A percentile compares a stretch with the other conserved stretches of the same genome.
These are phyloP conservation scores for Therioaphis trifolii DNA, from an alignment of 2,888 invertebrate species.

Conservation along the genomic window DNA sequence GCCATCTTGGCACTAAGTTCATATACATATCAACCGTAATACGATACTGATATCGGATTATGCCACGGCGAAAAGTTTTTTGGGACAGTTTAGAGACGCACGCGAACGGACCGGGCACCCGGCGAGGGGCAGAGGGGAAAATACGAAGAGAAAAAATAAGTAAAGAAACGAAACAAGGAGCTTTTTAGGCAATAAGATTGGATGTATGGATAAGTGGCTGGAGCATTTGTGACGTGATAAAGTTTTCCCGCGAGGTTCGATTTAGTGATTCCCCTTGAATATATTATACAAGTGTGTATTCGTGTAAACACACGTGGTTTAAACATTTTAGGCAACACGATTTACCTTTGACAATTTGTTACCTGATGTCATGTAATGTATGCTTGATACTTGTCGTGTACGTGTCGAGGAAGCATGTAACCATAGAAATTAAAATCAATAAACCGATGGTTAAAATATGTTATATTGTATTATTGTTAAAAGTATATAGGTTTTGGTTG, in stretches of 20 bases:
- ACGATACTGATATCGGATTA: constrained; percentile 62
- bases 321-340: neutral
- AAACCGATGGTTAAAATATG: no score
- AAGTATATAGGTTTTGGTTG: no score
- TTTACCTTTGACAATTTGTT: neutral
- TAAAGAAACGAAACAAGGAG: constrained; percentile 45
- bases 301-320: neutral
- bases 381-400: no score
- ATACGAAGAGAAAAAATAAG: neutral
- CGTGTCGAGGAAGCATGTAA: no score
- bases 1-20: constrained; percentile 63
- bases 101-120: neutral
- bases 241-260: constrained; percentile 52
- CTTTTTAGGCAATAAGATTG: constrained; percentile 55
- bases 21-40: constrained; percentile 60
- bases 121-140: neutral
- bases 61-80: constrained; percentile 52
- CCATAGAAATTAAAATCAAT: no score
- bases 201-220: constrained; percentile 42
- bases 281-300: constrained; percentile 17
- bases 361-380: no score
- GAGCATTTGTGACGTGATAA: constrained; percentile 56
- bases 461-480: no score
- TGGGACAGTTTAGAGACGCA: constrained; percentile 47
- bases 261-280: constrained; percentile 51